Base-by-base conservation (phyloP, 2,113 vertebrate species). In the Gobio gobio region DNA sequence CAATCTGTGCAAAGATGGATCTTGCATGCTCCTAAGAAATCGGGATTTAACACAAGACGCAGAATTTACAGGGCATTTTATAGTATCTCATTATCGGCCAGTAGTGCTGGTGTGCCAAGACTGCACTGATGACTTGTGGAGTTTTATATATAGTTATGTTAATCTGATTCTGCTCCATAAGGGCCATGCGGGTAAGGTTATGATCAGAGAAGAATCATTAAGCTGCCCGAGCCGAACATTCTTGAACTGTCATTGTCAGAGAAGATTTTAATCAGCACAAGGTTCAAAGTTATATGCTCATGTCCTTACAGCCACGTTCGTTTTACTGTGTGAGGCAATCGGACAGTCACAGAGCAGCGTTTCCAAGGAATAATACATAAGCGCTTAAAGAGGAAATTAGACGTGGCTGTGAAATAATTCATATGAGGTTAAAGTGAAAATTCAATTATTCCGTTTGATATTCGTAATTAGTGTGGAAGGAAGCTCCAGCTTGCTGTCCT, bases 321-420 rank as follows among this genome's bases (percentile, higher is more conserved):
- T 51, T 82, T 86, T 82, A 20, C n/a, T 43, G 20, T 66, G 51
- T 72, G 76, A 43, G 26, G 51, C 33, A 61, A 70, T 64, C 47
- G 49, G 59, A 72, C 49, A 24, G 29, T 76, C 78, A 26, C 13
- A 54, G 70, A 76, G 58, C 78, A 66, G 29, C 4, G n/a, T 56
- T 76, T 54, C 56, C 14, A 24, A 66, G 73, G 78, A 75, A 86
- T 86, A 63, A 86, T 75, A 75, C 68, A 82, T 82, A 51, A 72
- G 81, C 79, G 33, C 43, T 64, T 63, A 82, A 82, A 82, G 29
- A 86, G 56, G 70, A 82, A 86, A 82, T 86, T 86, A 82, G 78
- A 76, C n/a, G 45, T 63, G 36, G 58, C 5, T 82, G 58, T 20
- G 70, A 76, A 86, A 86, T 82, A 66, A 82, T 82, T 86, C 59